Conservation (phyloP, 2,113 vertebrate genomes). For the Nymphicus hollandicus region DNA sequence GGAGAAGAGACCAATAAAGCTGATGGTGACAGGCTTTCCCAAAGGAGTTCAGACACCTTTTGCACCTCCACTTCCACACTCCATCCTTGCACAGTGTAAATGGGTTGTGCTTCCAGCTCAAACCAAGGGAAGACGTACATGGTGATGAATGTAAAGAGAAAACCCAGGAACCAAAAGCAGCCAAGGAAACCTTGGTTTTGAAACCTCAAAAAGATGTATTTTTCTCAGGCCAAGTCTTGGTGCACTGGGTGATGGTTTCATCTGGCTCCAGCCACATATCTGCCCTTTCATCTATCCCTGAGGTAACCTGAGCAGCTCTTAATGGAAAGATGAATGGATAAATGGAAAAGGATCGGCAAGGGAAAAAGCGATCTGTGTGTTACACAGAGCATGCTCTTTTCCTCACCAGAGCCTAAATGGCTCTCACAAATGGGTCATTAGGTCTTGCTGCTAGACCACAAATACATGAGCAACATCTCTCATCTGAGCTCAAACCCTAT, state of each 20-base stretch:
- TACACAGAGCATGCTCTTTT: neutral
- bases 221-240: neutral
- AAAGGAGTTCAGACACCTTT: neutral
- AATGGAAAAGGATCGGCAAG: neutral
- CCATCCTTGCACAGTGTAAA: fast-evolving
- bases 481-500: neutral
- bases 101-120: neutral
- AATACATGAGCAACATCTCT: neutral
- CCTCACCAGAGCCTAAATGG: neutral
- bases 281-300: neutral
- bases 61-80: neutral
- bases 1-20: neutral
- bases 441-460: neutral
- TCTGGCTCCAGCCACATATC: neutral
- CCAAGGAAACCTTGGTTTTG: neutral
- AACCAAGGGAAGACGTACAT: fast-evolving
- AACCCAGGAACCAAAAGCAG: neutral
- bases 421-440: neutral
- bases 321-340: neutral
- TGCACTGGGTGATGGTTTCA: neutral
- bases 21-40: neutral
- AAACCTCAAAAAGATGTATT: neutral
- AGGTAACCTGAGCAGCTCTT: neutral
- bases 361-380: neutral
- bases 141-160: neutral